Base-by-base conservation (phyloP, 2,888 invertebrate species). In the Psylliodes chrysocephalus region DNA sequence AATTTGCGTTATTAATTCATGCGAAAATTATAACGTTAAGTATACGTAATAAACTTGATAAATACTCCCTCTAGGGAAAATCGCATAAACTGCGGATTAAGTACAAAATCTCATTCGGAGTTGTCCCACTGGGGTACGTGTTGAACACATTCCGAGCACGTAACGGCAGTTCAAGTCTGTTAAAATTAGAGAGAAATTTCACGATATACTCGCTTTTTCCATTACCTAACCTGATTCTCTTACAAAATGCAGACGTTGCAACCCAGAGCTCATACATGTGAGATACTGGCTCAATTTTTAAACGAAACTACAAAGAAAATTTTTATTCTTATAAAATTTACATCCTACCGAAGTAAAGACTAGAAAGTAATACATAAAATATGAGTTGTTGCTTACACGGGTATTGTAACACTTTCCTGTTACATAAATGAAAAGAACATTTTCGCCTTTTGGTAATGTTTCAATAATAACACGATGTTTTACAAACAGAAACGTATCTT, bases 171-270 rank as follows among this genome's bases (percentile, higher is more conserved):
- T 68, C 56, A 60, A 70, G 68, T 68, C 63, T 55, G 67, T 67
- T 71, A 62, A 68, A 72, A 72, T 71, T 72, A 72, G 69, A 68
- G 62, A 53, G 61, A 63, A 59, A 64, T 64, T 64, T 63, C 61
- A 51, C 60, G 60, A 66, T 61, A 63, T 40, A 60, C 56, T 53
- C 60, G 63, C 53, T 64, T 59, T 44, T 54, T 28, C 60, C 66
- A 65, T 64, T 66, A 64, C 53, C 46, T 57, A 54, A 28, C 61
- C 25, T 52, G 42, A 49, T 53, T 55, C 40, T 57, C 63, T 59
- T 52, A 56, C 65, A 70, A 68, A 71, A 68, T 69, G 66, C 69
- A 69, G 57, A 70, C 67, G 46, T 28, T 62, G 69, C 67, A 30
- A 49, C 47, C 25, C 38, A 14, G 14, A 17, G 17, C 18, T 18